phyloP scores from a whole-genome alignment of 2,888 invertebrate species.

The Tachina fera region DNA sequence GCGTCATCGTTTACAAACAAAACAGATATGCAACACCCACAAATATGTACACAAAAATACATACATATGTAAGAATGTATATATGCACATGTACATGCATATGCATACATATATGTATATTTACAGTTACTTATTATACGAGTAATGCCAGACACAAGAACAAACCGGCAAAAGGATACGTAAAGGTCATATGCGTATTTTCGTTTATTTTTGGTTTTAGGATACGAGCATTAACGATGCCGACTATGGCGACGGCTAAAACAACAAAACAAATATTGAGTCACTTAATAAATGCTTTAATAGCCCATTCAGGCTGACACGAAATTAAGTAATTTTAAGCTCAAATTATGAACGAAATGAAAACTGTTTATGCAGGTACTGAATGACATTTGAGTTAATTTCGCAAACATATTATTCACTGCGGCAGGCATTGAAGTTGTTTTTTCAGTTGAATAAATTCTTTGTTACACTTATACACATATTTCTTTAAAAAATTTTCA shows the following conservation, averaged over 20 bases:
- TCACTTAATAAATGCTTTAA: background rate
- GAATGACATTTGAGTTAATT: too few relatives aligned
- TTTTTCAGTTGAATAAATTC: too few relatives aligned
- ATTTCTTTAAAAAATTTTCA: too few relatives aligned
- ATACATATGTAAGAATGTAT: too few relatives aligned
- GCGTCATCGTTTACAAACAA: background rate
- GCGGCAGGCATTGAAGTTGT: too few relatives aligned
- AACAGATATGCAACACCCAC: too few relatives aligned
- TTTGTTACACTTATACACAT: too few relatives aligned
- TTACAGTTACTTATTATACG: background rate
- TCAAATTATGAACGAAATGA: too few relatives aligned
- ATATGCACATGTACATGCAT: background rate
- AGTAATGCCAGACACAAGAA: background rate
- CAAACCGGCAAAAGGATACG: slow-evolving; percentile 52
- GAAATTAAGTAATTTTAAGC: too few relatives aligned
- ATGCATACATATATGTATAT: background rate
- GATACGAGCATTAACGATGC: slow-evolving; percentile 7
- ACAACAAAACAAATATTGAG: background rate
- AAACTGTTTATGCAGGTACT: too few relatives aligned
- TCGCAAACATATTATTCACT: too few relatives aligned
- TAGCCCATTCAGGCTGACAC: too few relatives aligned
- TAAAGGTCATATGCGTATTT: slow-evolving; percentile 48
- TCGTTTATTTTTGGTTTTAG: background rate
- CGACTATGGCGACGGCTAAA: background rate
- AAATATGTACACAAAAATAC: background rate